Evolutionary conservation across 2,113 vertebrate species (phyloP).

Genomic region (Abramis brama): DNA sequence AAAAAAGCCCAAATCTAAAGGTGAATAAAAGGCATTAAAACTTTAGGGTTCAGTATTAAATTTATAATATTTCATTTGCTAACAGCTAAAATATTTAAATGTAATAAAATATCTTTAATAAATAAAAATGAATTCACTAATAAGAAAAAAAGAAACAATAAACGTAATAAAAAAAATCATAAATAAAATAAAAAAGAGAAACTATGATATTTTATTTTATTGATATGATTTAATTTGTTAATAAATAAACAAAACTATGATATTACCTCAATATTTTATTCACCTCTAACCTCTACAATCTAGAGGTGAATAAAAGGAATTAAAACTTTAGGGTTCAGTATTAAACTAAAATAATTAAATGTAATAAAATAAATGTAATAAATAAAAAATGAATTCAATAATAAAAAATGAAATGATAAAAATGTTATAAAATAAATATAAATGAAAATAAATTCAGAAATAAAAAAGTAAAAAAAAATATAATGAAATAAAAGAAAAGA

Average conservation of each 20-base stretch:
- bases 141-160: neutral
- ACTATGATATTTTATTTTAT: too few species aligned
- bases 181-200: too few species aligned
- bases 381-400: neutral
- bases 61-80: neutral
- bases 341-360: neutral
- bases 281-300: too few species aligned
- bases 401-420: neutral
- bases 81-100: neutral
- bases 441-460: neutral
- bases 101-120: neutral
- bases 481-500: too few species aligned
- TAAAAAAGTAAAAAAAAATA: neutral
- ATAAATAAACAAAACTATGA: neutral
- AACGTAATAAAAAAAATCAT: too few species aligned
- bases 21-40: neutral
- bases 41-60: neutral
- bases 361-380: neutral
- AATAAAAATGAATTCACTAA: neutral
- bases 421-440: neutral
- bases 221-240: too few species aligned
- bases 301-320: neutral
- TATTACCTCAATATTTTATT: too few species aligned
- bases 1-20: neutral
- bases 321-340: neutral